Evolutionary conservation across 2,113 vertebrate genomes (phyloP), one percentile per base, ranked within the genome.

Genomic region (Neodon shergylaensis): DNA sequence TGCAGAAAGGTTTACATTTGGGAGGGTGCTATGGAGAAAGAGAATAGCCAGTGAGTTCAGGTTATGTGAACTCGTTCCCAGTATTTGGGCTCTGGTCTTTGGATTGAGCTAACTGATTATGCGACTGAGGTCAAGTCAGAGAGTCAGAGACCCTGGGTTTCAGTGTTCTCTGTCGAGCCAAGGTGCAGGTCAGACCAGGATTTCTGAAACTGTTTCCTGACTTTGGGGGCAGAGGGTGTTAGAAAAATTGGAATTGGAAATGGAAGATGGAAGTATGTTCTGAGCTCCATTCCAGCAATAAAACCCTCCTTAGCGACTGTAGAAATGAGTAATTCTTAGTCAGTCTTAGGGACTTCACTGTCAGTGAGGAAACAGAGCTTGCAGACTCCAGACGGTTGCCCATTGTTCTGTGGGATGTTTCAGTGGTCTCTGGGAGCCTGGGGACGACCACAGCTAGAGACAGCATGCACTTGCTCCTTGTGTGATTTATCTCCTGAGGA

Each of bases 231-330:
- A n/a, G 63, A 86, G 58, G 22, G 76, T 19, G 31, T 47, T 58
- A 65, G 73, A 74, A 83, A 88, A 58, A 58, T 58, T 58, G 58
- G 6, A 58, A 81, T 66, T 96, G 87, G 88, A 95, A 96, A 87
- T 79, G 77, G 83, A 95, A 54, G 66, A 76, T 61, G 79, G 52
- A 66, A 52, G 39, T 93, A 1, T 94, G 92, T 96, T 93, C 74
- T 90, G 61, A 96, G 24, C 7, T 88, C 26, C 36, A 74, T 98
- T 95, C 85, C 72, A 94, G 90, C 72, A 96, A 76, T 93, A 84
- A 93, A 73, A 65, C 96, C 95, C 72, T 94, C 47, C 88, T 96
- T 92, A 88, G 76, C 77, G 84, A 54, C 89, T 91, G 19, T 74
- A 85, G 85, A 87, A 94, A 77, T 96, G 95, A 92, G 74, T 61